phyloP scores from a whole-genome alignment of 2,888 invertebrate species.

The Meiosimyza platycephala region DNA sequence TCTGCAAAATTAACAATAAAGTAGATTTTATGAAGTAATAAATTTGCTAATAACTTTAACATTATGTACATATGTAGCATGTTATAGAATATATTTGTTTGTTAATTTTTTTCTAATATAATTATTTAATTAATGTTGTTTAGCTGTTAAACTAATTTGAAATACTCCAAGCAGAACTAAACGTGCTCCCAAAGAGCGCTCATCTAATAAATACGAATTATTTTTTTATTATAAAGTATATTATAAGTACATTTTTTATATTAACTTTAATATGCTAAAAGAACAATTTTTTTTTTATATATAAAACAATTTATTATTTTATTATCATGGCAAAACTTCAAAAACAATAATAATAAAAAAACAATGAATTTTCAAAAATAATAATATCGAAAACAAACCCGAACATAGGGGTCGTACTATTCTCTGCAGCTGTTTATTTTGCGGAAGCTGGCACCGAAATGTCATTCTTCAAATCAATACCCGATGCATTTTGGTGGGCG shows the following conservation, averaged over 20 bases:
- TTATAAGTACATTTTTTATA: no score
- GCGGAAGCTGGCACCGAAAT: constrained; percentile 99
- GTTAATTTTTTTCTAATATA: no score
- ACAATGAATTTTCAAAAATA: constrained; percentile 15
- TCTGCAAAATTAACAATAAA: no score
- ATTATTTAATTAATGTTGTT: no score
- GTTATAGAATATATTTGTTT: no score
- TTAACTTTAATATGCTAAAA: constrained; percentile 22
- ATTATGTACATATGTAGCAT: no score
- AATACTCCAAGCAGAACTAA: constrained; percentile 33
- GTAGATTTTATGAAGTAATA: no score
- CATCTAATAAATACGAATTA: background rate
- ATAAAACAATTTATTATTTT: background rate
- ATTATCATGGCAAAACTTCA: background rate
- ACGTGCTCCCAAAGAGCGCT: background rate
- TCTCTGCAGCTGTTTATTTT: constrained; percentile 99
- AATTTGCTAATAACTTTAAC: no score
- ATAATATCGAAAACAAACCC: constrained; percentile 24
- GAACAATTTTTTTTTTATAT: constrained; percentile 22
- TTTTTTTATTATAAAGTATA: background rate
- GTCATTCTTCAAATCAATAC: constrained; percentile 99
- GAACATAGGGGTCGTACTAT: constrained; percentile 94
- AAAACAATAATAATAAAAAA: constrained; percentile 17
- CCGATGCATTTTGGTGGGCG: constrained; percentile 99
- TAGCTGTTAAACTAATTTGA: background rate